Percentiles rank a stretch among this genome's conserved stretches.
Conservation (phyloP, 2,888 invertebrate genomes). For the Syrphus vitripennis region DNA sequence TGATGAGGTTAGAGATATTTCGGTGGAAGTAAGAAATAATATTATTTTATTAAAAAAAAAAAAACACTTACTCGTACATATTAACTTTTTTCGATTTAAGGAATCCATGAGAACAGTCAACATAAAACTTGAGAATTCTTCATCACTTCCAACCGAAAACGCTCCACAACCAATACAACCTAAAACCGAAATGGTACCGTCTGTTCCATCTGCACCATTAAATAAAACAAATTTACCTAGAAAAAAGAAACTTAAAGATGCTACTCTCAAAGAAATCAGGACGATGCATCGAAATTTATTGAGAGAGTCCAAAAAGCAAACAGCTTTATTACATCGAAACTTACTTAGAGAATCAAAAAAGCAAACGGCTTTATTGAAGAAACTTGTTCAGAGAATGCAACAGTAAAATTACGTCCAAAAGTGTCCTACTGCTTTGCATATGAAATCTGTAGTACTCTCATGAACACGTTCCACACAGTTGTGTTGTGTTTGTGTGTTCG, state of each 20-base stretch:
- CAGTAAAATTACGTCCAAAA: background rate
- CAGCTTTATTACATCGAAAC: conserved; percentile 16
- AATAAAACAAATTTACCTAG: background rate
- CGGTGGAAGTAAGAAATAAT: background rate
- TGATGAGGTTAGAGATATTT: no score
- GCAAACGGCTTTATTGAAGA: conserved; percentile 34
- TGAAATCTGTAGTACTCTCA: no score
- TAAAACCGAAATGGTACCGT: background rate
- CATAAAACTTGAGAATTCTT: background rate
- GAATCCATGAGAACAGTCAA: background rate
- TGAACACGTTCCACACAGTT: no score
- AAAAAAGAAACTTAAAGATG: background rate
- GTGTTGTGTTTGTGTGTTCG: no score
- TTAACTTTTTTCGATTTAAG: background rate
- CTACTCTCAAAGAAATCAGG: conserved; percentile 15
- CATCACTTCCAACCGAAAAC: background rate
- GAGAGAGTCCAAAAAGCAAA: conserved; percentile 38
- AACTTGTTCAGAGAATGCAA: background rate
- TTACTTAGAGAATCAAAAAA: conserved; percentile 27
- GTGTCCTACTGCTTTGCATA: no score
- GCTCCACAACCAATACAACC: background rate
- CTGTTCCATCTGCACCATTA: background rate
- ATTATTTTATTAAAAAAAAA: background rate
- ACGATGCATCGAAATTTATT: conserved; percentile 35
- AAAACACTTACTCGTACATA: no score